Conservation (phyloP, 1,140 invertebrate species). For the Eriosoma lanigerum region DNA sequence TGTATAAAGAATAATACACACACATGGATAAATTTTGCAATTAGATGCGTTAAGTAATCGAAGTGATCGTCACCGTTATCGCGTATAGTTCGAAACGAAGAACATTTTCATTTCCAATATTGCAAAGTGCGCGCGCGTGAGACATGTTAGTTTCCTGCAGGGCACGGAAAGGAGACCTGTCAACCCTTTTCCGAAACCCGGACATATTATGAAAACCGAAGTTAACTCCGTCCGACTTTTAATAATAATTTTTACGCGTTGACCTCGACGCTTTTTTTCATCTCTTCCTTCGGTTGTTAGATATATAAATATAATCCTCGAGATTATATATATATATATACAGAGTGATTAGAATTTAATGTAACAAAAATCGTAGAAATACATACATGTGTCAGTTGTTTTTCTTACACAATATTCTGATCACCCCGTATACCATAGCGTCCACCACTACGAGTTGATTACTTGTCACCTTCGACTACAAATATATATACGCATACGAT, state of each 20-base stretch:
- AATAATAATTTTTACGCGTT: slow-evolving; percentile 48
- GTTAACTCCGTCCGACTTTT: slow-evolving; percentile 49
- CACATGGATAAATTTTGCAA: background rate
- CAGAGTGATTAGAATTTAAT: no score
- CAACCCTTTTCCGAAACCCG: slow-evolving; percentile 48
- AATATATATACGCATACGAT: background rate
- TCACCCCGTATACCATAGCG: no score
- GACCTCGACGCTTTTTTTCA: background rate
- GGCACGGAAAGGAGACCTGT: slow-evolving; percentile 40
- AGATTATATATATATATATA: background rate
- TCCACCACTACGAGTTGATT: slow-evolving; percentile 30
- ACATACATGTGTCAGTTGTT: no score
- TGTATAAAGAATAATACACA: background rate
- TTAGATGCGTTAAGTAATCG: slow-evolving; percentile 35
- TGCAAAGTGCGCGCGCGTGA: background rate
- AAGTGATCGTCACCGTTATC: background rate
- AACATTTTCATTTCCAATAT: slow-evolving; percentile 45
- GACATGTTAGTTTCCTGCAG: slow-evolving; percentile 6
- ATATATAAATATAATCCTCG: slow-evolving; percentile 3
- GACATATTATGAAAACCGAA: slow-evolving; percentile 49
- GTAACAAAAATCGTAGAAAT: no score
- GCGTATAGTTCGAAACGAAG: background rate
- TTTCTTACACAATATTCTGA: no score
- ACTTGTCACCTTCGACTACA: slow-evolving; percentile 50
- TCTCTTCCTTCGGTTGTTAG: slow-evolving; percentile 1